A percentile compares a stretch with the other conserved stretches of the same genome.
Evolutionary conservation across 2,888 invertebrate species (phyloP).

Genomic region (Dascillus cervinus): DNA sequence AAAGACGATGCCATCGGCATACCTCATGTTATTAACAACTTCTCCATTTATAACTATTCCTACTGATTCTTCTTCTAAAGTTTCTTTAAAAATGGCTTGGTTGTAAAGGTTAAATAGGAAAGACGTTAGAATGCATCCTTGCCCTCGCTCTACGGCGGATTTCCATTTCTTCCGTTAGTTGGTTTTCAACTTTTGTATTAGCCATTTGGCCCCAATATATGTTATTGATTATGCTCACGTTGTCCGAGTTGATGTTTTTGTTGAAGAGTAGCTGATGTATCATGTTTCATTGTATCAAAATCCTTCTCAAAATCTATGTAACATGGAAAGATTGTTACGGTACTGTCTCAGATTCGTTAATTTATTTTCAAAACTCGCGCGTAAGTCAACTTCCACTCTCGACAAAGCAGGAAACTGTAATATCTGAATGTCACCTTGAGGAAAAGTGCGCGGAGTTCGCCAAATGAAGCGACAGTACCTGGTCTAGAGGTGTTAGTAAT

Average conservation of each 20-base stretch:
- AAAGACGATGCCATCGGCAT: constrained; percentile 7
- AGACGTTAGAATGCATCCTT: constrained; percentile 5
- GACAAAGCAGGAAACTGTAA: too few species aligned
- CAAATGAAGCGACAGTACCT: too few species aligned
- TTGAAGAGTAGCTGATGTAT: constrained; percentile 3
- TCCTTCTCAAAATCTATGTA: constrained; percentile 8
- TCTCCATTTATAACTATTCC: constrained; percentile 4
- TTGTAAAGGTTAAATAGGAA: constrained; percentile 3
- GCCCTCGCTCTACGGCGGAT: constrained; percentile 4
- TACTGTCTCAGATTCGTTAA: too few species aligned
- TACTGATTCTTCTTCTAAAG: constrained; percentile 1
- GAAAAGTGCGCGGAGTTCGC: too few species aligned
- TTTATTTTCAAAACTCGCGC: too few species aligned
- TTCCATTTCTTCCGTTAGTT: constrained; percentile 4
- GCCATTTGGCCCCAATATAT: constrained; percentile 6
- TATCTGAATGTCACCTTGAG: too few species aligned
- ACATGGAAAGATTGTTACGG: too few species aligned
- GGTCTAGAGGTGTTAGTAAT: too few species aligned
- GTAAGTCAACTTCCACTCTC: too few species aligned
- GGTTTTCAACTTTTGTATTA: constrained; percentile 5
- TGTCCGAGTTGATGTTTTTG: constrained; percentile 3
- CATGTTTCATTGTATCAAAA: constrained; percentile 8
- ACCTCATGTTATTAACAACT: constrained; percentile 6
- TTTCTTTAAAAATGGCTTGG: constrained; percentile 7
- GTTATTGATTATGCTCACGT: constrained; percentile 7